Evolutionary conservation across 2,797 vertebrate species (phyloP).

Genomic region (Crenuchus spilurus): DNA sequence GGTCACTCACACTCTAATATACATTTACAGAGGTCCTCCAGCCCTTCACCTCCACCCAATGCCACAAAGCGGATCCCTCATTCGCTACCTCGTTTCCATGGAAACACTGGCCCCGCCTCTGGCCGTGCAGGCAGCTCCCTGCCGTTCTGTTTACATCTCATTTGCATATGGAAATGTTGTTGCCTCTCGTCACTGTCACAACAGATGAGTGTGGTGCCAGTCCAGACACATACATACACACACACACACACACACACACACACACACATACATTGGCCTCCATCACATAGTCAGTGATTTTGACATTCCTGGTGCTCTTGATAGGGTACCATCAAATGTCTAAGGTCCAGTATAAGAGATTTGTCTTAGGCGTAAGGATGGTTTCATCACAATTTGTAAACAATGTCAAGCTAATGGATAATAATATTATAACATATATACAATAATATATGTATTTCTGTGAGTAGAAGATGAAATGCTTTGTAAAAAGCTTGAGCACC

Average conservation of each 20-base stretch:
- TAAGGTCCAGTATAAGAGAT: background rate
- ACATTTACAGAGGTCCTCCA: slow-evolving; percentile 37
- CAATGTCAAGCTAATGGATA: too few species aligned
- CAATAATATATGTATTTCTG: too few species aligned
- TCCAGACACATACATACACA: background rate
- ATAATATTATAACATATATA: too few species aligned
- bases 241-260: slow-evolving; percentile 11
- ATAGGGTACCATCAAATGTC: background rate
- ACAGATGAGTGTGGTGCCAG: slow-evolving; percentile 39
- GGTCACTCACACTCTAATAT: slow-evolving; percentile 43
- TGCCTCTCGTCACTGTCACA: slow-evolving; percentile 50
- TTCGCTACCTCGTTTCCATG: slow-evolving; percentile 33
- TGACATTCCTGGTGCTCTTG: background rate
- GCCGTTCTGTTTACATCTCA: slow-evolving; percentile 56
- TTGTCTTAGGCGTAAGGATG: too few species aligned
- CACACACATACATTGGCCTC: background rate
- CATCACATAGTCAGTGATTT: background rate
- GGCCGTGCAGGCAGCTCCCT: slow-evolving; percentile 44
- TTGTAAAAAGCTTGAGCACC: too few species aligned
- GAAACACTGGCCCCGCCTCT: slow-evolving; percentile 32
- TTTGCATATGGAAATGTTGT: slow-evolving; percentile 56
- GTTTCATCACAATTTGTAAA: too few species aligned
- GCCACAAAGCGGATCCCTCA: slow-evolving; percentile 8
- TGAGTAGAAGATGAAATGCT: too few species aligned
- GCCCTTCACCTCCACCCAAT: slow-evolving; percentile 34